Conservation (phyloP, 2,888 invertebrate species). For the Ophion costatus region DNA sequence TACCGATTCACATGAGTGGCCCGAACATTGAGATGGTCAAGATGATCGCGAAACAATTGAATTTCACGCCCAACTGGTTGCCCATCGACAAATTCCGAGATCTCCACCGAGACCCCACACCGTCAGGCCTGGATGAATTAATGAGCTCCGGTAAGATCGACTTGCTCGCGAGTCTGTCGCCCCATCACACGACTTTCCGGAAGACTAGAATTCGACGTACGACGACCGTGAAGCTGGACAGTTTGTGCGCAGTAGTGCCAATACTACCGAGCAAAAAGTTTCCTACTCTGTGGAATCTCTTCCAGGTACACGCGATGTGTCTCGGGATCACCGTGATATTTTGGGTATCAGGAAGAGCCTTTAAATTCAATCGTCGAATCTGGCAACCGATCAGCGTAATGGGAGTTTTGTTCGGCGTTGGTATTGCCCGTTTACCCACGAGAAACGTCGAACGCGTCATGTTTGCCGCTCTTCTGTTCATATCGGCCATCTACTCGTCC, state of each 20-base stretch:
- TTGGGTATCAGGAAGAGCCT: constrained; percentile 13
- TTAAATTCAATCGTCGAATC: constrained; percentile 50
- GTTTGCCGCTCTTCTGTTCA: constrained; percentile 42
- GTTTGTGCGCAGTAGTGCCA: constrained; percentile 7
- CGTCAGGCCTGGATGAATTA: neutral
- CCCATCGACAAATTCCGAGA: neutral
- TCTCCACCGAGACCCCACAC: neutral
- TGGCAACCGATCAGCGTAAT: constrained; percentile 55
- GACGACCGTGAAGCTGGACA: neutral
- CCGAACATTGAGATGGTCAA: constrained; percentile 40
- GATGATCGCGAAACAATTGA: constrained; percentile 45
- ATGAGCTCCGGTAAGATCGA: constrained; percentile 51
- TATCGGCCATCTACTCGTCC: constrained; percentile 60
- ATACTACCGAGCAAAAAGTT: neutral
- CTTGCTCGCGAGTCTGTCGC: neutral
- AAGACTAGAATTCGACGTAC: neutral
- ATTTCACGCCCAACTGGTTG: constrained; percentile 60
- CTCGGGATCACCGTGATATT: constrained; percentile 39
- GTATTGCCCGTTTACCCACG: constrained; percentile 32
- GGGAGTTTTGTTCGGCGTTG: constrained; percentile 54
- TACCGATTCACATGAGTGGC: neutral
- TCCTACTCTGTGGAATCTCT: neutral
- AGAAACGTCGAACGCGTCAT: constrained; percentile 53
- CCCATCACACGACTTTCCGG: constrained; percentile 19
- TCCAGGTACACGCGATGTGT: constrained; percentile 26